Base-by-base conservation (phyloP, 2,113 vertebrate species). In the Vidua chalybeata region DNA sequence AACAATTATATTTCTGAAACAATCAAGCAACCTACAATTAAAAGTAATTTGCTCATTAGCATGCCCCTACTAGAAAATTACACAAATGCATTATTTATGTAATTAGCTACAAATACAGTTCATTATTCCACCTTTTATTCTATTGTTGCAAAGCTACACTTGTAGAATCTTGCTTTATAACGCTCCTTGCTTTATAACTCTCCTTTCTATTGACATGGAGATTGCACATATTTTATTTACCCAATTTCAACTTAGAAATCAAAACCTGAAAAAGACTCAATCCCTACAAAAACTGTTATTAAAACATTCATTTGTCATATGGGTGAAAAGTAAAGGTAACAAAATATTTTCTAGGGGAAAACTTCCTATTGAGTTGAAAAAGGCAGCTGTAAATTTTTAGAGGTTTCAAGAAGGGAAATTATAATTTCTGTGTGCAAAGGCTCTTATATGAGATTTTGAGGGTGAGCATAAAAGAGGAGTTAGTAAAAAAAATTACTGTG, bases 71-170 rank as follows among this genome's bases (percentile, higher is more conserved):
- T 94, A 97, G 96, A 97, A 97, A 97, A 97, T 97, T 98, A 97
- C 86, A 97, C 87, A 97, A 97, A 98, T 98, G 97, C 97, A 98
- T 98, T 98, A 98, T 98, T 98, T 98, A 98, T 98, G 97, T 96
- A 97, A 98, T 98, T 98, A 98, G 97, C 87, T 84, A 84, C 90
- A 97, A 97, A 96, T 97, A 96, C 94, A 95, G 95, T 97, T 97
- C 94, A 96, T 97, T 96, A 97, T 97, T 96, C 85, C 71, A 88
- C 68, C 92, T 96, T 95, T 96, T 95, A 93, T 95, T 95, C 95
- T 88, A 97, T 97, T 98, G 96, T 97, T 94, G 92, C 73, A 97
- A 96, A 96, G 95, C 93, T 84, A 92, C 87, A 52, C 66, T 89
- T 87, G 84, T 95, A 91, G 68, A 7, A 2, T 81, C 87, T 94